These are phyloP conservation scores for Malurus cyaneus DNA, from an alignment of 2,113 vertebrate species.

Conservation along the genomic window DNA sequence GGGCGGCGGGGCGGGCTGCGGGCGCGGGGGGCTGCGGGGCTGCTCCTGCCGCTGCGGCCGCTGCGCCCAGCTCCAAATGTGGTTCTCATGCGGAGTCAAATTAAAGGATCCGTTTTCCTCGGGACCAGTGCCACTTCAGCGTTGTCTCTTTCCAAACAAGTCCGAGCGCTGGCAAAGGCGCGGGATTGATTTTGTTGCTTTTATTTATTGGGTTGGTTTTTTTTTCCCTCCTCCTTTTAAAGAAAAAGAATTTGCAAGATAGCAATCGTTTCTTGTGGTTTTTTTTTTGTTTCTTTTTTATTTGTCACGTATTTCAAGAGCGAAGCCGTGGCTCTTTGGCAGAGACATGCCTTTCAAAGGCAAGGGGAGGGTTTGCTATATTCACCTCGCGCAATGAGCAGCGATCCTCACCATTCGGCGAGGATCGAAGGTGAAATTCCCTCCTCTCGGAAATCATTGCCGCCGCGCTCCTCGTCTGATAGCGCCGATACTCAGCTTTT, in stretches of 20 bases:
- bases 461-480: background rate
- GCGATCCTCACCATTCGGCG: background rate
- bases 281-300: background rate
- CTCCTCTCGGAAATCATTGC: background rate
- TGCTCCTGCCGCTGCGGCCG: slow-evolving; percentile 9
- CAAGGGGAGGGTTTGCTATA: background rate
- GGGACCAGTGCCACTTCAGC: slow-evolving; percentile 42
- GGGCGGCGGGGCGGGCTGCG: background rate
- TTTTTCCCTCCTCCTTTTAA: background rate
- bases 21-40: background rate
- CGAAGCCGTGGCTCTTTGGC: background rate
- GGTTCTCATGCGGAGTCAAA: slow-evolving; percentile 50
- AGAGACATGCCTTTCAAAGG: slow-evolving; percentile 2
- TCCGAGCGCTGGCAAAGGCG: slow-evolving; percentile 45
- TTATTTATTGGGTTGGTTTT: background rate
- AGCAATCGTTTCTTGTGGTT: background rate
- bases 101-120: slow-evolving; percentile 60
- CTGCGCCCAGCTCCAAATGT: background rate
- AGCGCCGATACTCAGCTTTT: background rate
- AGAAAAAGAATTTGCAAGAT: background rate
- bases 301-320: background rate
- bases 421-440: slow-evolving; percentile 7
- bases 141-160: slow-evolving; percentile 58
- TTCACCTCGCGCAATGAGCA: slow-evolving; percentile 2
- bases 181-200: background rate